Evolutionary conservation across 2,888 invertebrate species (phyloP), one percentile per base, ranked within the genome.

Genomic region (Dryadula phaetusa): DNA sequence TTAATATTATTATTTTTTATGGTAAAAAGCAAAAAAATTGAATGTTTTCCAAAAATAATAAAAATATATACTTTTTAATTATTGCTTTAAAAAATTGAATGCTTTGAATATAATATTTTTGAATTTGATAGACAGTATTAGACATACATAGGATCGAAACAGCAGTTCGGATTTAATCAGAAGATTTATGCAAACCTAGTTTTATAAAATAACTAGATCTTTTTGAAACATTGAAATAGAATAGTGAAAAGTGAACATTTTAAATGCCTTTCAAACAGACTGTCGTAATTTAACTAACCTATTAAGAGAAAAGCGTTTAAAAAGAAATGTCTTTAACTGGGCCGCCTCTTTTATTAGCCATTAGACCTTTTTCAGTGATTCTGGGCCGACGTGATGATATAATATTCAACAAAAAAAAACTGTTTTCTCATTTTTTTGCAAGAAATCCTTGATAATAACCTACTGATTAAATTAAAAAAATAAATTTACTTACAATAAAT

Each of bases 291-390:
- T 60, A 42, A 44, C 60, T 60, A 60, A 60, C 60, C 60, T 60
- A 60, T 60, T 46, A 60, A 60, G 46, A 60, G 60, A 60, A 56
- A 46, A 46, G 46, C 28, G 60, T 46, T 44, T 28, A 60, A 32
- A 60, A 60, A 44, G 44, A 60, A 44, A 28, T 60, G 12, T 60
- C 42, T 44, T 44, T 28, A 44, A 60, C 42, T 28, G 60, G 42
- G 42, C 28, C 18, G 44, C 42, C 32, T 18, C 32, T 28, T 60
- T 60, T 46, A 60, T 60, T 46, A 46, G 44, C 60, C 44, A 60
- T 60, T 60, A 60, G 44, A 60, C 60, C 60, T 60, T 60, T 60
- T 60, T 60, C 44, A 60, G 60, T 44, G 60, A 60, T 44, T 60
- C 44, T 44, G 18, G 42, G 18, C 44, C 6, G 28, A 44, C 28